These are phyloP conservation scores for Spermophilus dauricus DNA, from an alignment of 2,113 vertebrate species.

Conservation along the genomic window DNA sequence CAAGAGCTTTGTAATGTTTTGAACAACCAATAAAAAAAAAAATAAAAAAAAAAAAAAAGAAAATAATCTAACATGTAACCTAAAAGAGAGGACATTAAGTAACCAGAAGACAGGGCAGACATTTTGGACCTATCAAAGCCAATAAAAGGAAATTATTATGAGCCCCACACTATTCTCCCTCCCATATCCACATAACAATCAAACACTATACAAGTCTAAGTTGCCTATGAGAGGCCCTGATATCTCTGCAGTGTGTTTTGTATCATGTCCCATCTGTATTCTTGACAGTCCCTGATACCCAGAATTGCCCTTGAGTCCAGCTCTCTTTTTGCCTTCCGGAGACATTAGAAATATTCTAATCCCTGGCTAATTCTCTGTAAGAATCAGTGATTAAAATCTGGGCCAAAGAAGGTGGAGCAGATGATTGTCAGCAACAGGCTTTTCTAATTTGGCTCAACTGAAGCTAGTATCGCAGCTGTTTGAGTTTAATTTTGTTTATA, in stretches of 20 bases:
- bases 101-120: background rate
- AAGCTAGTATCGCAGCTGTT: background rate
- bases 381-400: background rate
- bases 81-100: slow-evolving; percentile 4
- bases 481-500: background rate
- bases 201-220: background rate
- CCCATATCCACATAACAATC: background rate
- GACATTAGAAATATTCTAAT: background rate
- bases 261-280: background rate
- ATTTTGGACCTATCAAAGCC: background rate
- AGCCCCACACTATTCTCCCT: background rate
- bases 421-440: background rate
- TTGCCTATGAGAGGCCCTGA: background rate
- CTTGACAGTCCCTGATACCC: background rate
- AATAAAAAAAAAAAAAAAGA: too few species aligned
- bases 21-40: too few species aligned
- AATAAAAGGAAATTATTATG: background rate
- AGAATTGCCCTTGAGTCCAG: background rate
- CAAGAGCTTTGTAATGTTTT: too few species aligned
- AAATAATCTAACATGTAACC: slow-evolving; percentile 15
- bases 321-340: background rate
- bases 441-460: background rate
- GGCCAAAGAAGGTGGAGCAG: background rate
- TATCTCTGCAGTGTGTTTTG: background rate
- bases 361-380: background rate